Evolutionary conservation across 2,113 vertebrate species (phyloP), one percentile per base, ranked within the genome.

Genomic region (Circaetus gallicus): DNA sequence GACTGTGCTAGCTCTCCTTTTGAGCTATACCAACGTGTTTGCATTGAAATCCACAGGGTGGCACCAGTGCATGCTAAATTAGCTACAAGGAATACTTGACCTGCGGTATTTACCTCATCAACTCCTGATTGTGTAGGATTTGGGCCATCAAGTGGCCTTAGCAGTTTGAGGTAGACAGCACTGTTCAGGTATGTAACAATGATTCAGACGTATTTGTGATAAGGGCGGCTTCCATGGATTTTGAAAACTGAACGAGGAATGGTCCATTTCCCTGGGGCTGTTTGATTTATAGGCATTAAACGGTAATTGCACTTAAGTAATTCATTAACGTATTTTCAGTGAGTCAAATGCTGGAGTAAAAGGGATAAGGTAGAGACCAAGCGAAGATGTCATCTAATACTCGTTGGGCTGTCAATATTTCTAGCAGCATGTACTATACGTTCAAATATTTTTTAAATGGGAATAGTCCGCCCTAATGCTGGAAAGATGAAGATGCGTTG

Each of bases 61-160:
- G 76, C 82, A 80, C 8, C 29, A 47, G 49, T 4, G 15, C n/a
- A 0, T 15, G 42, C 0, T 9, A 45, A 56, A 47, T 24, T 77
- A 69, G 11, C 2, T 1, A 28, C 34, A 2, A 4, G 2, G n/a
- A 69, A 38, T 88, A 92, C 80, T 91, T 82, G 71, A 32, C 86
- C 66, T 52, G 32, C 3, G 0, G 13, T 17, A 36, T 4, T 50
- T n/a, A 22, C 11, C 4, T 3, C 2, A 2, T 24, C n/a, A 2
- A 0, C 10, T 62, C 47, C 28, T 72, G 66, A 16, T 11, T 1
- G 26, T 7, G 21, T 9, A n/a, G 20, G 40, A 31, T 6, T 24
- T 76, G 38, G 42, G 32, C 32, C 67, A 55, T 17, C 38, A 17
- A 43, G 49, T 19, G 43, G 32, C n/a, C 53, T 42, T 21, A 22